Base-by-base conservation (phyloP, 2,797 vertebrate genomes). In the Rhinogobio ventralis region DNA sequence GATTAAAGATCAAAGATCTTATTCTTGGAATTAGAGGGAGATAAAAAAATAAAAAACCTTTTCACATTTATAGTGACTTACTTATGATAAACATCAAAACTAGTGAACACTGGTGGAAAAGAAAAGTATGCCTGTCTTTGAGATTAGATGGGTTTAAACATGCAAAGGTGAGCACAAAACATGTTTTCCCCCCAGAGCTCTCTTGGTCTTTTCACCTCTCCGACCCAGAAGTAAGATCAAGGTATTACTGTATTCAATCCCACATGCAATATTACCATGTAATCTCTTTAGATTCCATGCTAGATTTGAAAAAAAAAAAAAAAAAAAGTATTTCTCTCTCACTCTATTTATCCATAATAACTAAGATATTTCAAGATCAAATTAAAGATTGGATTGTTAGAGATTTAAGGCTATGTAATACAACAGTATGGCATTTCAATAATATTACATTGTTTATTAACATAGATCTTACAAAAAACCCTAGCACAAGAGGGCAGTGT, bases 181-280 rank as follows among this genome's bases (percentile, higher is more conserved):
- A 19, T 42, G 14, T 46, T 36, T 10, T 15, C 14, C 36, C 11
- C 11, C 6, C 25, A 51, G 64, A 64, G 42, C 84, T 84, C 76
- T 80, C 30, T 62, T 42, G 19, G 53, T n/a, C 8, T 33, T 76
- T 55, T 84, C 49, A 53, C 53, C 71, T 66, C 46, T 73, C 60
- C 15, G 3, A 49, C 51, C 36, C 79, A 77, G 62, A 69, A 83
- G 69, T 6, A 53, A 75, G 51, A 85, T 85, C 49, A 79, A 75
- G 68, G 75, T 69, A 85, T 87, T 82, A 79, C 46, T 19, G 62
- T 19, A 20, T 74, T 78, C 67, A 77, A 64, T 68, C 42, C 55
- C 51, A 87, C 69, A 81, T 46, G 46, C 39, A 57, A 72, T 68
- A 85, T 79, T 85, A 67, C 67, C 25, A 53, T 55, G 55, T 83